A percentile compares a stretch with the other conserved stretches of the same genome.
Conservation (phyloP, 2,113 vertebrate species). For the Diglossa brunneiventris region DNA sequence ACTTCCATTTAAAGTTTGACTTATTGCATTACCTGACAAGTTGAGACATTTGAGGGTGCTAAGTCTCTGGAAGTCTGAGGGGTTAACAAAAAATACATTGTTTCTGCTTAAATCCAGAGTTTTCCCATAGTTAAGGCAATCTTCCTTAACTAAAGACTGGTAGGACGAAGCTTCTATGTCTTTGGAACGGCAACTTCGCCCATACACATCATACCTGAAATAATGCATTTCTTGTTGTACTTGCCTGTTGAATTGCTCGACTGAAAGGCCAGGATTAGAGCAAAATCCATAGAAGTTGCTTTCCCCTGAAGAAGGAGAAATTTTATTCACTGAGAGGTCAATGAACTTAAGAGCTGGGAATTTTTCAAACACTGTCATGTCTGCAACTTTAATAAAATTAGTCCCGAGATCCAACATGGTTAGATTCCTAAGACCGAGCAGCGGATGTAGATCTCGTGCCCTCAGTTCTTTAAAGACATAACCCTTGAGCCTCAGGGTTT, state of each 20-base stretch:
- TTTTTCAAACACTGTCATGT: constrained; percentile 79
- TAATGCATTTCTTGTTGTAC: constrained; percentile 83
- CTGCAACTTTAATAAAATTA: constrained; percentile 91
- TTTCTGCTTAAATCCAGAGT: constrained; percentile 92
- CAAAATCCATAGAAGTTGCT: constrained; percentile 40
- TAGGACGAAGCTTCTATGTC: constrained; percentile 77
- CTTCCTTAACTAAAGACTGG: constrained; percentile 59
- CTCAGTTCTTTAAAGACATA: constrained; percentile 88
- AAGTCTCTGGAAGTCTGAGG: constrained; percentile 80
- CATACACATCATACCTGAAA: constrained; percentile 88
- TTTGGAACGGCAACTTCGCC: constrained; percentile 86
- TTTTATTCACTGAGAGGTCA: constrained; percentile 91
- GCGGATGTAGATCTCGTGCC: constrained; percentile 65
- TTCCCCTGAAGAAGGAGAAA: constrained; percentile 83
- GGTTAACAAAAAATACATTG: constrained; percentile 89
- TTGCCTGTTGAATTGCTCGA: constrained; percentile 44
- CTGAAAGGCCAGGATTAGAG: constrained; percentile 28
- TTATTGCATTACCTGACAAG: constrained; percentile 89
- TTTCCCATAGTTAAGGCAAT: constrained; percentile 81
- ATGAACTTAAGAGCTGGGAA: constrained; percentile 82
- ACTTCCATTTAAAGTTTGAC: constrained; percentile 89
- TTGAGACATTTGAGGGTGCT: constrained; percentile 86
- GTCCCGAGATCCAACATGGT: constrained; percentile 88
- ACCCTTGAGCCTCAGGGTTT: constrained; percentile 80
- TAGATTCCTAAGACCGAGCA: constrained; percentile 78